Percentiles rank a stretch among this genome's conserved stretches.
These are phyloP conservation scores for Campoplex nolae DNA, from an alignment of 2,888 invertebrate species.

Conservation along the genomic window DNA sequence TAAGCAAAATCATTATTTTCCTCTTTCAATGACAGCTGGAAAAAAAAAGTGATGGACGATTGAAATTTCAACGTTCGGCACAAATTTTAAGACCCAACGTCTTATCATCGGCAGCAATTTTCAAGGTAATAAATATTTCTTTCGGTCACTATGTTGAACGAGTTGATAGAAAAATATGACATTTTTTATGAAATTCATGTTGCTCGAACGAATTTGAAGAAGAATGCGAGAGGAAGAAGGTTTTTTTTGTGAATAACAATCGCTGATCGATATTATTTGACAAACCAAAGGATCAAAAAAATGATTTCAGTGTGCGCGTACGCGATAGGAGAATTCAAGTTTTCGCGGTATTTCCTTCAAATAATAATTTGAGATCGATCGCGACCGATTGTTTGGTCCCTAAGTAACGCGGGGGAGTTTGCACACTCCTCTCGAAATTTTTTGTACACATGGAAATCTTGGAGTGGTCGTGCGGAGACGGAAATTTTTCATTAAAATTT, in stretches of 20 bases:
- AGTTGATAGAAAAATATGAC: too few species aligned
- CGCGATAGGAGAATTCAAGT: conserved; percentile 19
- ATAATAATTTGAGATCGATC: conserved; percentile 58
- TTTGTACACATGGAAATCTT: not conserved
- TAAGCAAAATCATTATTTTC: not conserved
- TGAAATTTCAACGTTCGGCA: conserved; percentile 65
- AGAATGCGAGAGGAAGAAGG: not conserved
- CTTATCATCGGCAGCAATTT: conserved; percentile 38
- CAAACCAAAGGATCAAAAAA: not conserved
- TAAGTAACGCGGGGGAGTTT: conserved; percentile 62
- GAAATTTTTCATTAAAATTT: not conserved
- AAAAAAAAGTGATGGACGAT: conserved; percentile 60
- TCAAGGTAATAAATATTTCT: conserved; percentile 54
- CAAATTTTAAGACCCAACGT: conserved; percentile 33
- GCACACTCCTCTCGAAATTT: conserved; percentile 11
- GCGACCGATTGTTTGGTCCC: conserved; percentile 64
- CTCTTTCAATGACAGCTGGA: conserved; percentile 54
- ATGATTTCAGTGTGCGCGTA: not conserved
- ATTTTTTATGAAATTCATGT: not conserved
- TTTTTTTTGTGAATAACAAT: not conserved
- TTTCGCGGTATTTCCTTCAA: conserved; percentile 43
- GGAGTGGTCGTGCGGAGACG: not conserved
- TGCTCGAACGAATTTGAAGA: not conserved
- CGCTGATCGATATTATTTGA: not conserved
- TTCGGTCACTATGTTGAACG: not conserved